Evolutionary conservation across 1,140 invertebrate genomes (phyloP), one percentile per base, ranked within the genome.

Genomic region (Macrocentrus cingulum): DNA sequence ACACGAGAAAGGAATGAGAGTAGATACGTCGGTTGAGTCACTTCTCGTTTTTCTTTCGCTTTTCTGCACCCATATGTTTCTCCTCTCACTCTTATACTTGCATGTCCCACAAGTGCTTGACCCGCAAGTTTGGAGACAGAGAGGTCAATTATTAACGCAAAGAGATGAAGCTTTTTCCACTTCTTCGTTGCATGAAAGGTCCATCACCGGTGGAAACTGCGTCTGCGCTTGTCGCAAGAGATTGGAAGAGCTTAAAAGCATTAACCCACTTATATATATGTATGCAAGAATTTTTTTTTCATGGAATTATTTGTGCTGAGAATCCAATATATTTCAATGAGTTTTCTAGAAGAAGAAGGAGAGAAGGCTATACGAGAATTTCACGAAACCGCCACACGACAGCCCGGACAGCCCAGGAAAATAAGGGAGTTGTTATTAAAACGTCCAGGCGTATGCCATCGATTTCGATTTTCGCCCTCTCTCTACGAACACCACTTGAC

Each of bases 351-450:
- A 34, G 29, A 34, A 6, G 11, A 34, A 34, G 29, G 11, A 34
- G 11, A 34, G 11, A n/a, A 29, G 19, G 8, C 15, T 4, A 8
- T 36, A 15, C 18, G 22, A 13, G n/a, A 41, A 52, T 41, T 41
- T 52, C 37, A 41, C 20, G 56, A 42, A 25, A 42, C 48, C 42
- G 37, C 34, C n/a, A n/a, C 39, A 46, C 19, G 46, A 42, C 37
- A 44, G 48, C 29, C 37, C 39, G 41, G 46, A 51, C 20, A 13
- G 11, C 19, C 19, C 45, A 23, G 39, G 32, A 37, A 56, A 61
- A 61, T 61, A 61, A 61, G 54, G 48, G 44, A 52, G 54, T 46
- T 54, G 54, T 61, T 61, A 61, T 61, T 56, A 61, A 61, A 56
- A 53, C 59, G 39, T 61, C 22, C 19, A 32, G n/a, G 37, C 6